A percentile compares a stretch with the other conserved stretches of the same genome.
phyloP scores from a whole-genome alignment of 2,888 invertebrate genomes.

The Ephialtes manifestator region DNA sequence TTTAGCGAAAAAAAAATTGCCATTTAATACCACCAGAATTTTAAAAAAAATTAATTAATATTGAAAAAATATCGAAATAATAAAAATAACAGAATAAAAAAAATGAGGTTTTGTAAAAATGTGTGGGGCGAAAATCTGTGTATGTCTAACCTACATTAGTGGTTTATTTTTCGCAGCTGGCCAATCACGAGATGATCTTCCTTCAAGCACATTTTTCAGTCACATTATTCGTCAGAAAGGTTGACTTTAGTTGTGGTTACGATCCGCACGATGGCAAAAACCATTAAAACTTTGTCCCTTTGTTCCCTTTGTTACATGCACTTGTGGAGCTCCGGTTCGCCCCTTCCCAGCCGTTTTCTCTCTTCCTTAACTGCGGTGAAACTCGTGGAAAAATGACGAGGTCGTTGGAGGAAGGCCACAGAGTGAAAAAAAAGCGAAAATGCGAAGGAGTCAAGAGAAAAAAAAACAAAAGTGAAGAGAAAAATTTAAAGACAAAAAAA shows the following conservation, averaged over 20 bases:
- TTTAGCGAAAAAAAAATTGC: too few relatives aligned
- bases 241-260: background rate
- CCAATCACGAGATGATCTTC: background rate
- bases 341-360: conserved; percentile 10
- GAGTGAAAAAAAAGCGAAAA: conserved; percentile 8
- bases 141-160: background rate
- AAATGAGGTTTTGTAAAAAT: too few relatives aligned
- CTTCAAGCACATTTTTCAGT: background rate
- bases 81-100: too few relatives aligned
- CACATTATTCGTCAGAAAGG: background rate
- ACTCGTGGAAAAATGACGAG: conserved; percentile 22
- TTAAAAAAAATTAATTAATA: too few relatives aligned
- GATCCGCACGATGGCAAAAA: background rate
- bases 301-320: conserved; percentile 19
- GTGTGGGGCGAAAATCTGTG: background rate
- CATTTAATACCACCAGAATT: too few relatives aligned
- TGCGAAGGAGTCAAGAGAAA: background rate
- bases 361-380: background rate
- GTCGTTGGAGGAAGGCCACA: background rate
- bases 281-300: conserved; percentile 38
- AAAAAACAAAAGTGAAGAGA: background rate
- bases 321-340: background rate
- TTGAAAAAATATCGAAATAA: too few relatives aligned
- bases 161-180: background rate
- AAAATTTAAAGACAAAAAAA: background rate